Evolutionary conservation across 2,113 vertebrate genomes (phyloP), one percentile per base, ranked within the genome.

Genomic region (Spizaetus ornatus): DNA sequence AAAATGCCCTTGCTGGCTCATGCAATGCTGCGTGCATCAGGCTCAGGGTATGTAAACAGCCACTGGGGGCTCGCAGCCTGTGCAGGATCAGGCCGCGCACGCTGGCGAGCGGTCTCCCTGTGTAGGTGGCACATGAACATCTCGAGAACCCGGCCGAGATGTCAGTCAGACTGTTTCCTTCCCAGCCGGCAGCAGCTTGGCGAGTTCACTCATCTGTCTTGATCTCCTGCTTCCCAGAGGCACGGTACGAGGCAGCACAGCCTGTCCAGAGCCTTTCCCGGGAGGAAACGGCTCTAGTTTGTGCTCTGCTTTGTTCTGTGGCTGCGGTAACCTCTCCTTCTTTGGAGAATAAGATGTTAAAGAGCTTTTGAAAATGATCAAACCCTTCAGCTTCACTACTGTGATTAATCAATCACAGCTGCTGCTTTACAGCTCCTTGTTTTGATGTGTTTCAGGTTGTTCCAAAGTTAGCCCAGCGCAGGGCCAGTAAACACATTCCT

Each of bases 321-420:
- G 59, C 83, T 94, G 63, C 1, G 4, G n/a, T 21, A 82, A 93
- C 77, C 81, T 94, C 93, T 74, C 77, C 55, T 80, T 40, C 95
- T 94, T 96, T 79, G 81, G 52, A 96, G 84, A 95, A 89, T 55
- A 78, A 93, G 81, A 94, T 74, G 76, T 84, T 96, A 88, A 96
- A 79, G 90, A 91, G 91, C 70, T 89, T 91, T 94, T 82, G 89
- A 91, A 92, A 95, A 94, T 85, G 89, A 97, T 96, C 95, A 95
- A 96, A 87, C 92, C 87, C 82, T 91, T 96, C 95, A 93, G 84
- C 66, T 93, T 91, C 73, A 36, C 95, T 94, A 32, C 95, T 97
- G 96, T 95, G 94, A 97, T 95, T 96, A 96, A 96, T 96, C 93
- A 95, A 94, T 97, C 96, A 93, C 95, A 82, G 96, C 93, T 50